phyloP scores from a whole-genome alignment of 2,888 invertebrate species.

The Heterodera filipjevi region DNA sequence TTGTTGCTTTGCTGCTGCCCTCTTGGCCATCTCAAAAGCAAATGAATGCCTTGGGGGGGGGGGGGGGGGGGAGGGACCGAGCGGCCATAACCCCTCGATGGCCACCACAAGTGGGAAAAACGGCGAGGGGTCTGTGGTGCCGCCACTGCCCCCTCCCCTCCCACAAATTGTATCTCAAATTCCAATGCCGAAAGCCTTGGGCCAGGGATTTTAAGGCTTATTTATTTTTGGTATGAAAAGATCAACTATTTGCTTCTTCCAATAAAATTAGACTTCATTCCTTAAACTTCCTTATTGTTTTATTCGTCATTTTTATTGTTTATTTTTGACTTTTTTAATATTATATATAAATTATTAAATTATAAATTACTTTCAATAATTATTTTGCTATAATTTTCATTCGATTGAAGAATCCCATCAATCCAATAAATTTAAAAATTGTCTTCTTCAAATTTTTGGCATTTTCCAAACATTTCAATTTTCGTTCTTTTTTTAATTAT shows the following conservation, averaged over 20 bases:
- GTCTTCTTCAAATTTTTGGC: too few species aligned
- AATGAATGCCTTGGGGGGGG: not conserved
- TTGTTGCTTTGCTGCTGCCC: not conserved
- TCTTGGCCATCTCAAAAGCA: constrained; percentile 1
- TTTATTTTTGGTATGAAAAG: not conserved
- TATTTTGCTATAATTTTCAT: not conserved
- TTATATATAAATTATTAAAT: not conserved
- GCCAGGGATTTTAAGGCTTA: not conserved
- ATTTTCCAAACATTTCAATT: too few species aligned
- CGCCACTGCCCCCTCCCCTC: not conserved
- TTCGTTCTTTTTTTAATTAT: not conserved
- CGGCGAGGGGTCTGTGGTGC: not conserved
- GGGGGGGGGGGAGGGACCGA: too few species aligned
- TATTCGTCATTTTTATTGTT: not conserved
- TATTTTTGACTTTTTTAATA: not conserved
- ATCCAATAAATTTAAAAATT: not conserved
- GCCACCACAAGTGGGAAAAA: not conserved
- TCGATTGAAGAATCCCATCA: too few species aligned
- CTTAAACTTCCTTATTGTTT: too few species aligned
- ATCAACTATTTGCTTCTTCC: not conserved
- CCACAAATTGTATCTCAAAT: constrained; percentile 1
- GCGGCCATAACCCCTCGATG: not conserved
- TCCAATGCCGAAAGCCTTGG: not conserved
- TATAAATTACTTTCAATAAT: not conserved
- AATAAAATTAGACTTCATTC: not conserved